phyloP scores from a whole-genome alignment of 2,888 invertebrate species.

The Allacma fusca region DNA sequence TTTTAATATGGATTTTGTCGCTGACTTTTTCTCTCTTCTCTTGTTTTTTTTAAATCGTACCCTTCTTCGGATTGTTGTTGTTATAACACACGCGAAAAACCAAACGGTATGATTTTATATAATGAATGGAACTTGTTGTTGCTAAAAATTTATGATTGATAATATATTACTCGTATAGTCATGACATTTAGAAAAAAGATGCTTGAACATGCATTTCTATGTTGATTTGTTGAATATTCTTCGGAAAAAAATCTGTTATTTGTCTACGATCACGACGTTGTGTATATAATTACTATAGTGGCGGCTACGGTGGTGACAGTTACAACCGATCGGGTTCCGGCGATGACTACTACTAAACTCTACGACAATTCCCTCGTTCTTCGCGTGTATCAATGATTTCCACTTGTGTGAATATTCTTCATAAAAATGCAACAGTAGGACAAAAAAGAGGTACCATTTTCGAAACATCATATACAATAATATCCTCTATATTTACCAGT shows the following conservation, averaged over 20 bases:
- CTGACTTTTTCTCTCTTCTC: background rate
- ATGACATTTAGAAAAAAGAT: too few relatives aligned
- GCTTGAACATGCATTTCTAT: too few relatives aligned
- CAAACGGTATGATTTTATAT: background rate
- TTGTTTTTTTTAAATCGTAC: constrained; percentile 9
- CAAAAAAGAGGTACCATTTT: constrained; percentile 38
- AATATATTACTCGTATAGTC: too few relatives aligned
- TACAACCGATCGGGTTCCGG: constrained; percentile 40
- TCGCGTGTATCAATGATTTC: constrained; percentile 23
- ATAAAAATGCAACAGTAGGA: constrained; percentile 33
- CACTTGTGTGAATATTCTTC: constrained; percentile 42
- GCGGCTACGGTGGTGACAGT: constrained; percentile 40
- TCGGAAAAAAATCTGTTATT: background rate
- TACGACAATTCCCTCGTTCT: constrained; percentile 9
- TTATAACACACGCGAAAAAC: background rate
- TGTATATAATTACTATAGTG: constrained; percentile 37
- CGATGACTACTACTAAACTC: constrained; percentile 40
- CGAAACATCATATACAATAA: constrained; percentile 5
- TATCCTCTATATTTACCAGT: background rate
- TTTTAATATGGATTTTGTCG: too few relatives aligned
- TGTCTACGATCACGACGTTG: constrained; percentile 28
- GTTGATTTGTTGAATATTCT: background rate
- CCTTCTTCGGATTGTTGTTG: background rate
- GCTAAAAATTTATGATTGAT: background rate
- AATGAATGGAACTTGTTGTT: constrained; percentile 6